A percentile compares a stretch with the other conserved stretches of the same genome.
Conservation (phyloP, 2,113 vertebrate species). For the Daubentonia madagascariensis region DNA sequence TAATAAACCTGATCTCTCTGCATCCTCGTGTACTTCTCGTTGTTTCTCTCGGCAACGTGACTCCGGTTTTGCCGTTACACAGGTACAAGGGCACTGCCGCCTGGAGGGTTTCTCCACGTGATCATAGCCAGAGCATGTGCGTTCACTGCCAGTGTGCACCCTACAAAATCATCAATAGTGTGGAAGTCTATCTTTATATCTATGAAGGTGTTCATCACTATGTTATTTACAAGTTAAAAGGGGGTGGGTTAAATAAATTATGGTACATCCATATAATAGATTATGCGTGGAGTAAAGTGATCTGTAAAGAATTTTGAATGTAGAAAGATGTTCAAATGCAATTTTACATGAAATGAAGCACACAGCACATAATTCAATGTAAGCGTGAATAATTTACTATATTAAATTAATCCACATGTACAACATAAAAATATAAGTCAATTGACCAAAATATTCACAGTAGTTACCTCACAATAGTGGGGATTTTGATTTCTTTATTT, state of each 20-base stretch:
- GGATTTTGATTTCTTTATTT: neutral
- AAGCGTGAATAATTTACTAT: neutral
- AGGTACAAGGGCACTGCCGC: rapidly evolving
- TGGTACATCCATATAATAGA: neutral
- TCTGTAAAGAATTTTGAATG: neutral
- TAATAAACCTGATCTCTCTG: too few species aligned
- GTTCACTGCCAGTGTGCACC: neutral
- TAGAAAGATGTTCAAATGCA: neutral
- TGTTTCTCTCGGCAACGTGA: too few species aligned
- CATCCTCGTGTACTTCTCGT: too few species aligned
- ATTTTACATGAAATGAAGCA: neutral
- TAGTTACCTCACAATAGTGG: neutral
- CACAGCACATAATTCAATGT: neutral
- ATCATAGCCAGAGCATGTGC: rapidly evolving
- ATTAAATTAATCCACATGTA: neutral
- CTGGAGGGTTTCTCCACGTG: neutral
- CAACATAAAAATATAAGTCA: neutral
- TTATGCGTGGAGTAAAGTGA: neutral
- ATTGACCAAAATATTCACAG: neutral
- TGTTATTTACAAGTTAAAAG: neutral
- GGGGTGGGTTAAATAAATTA: neutral
- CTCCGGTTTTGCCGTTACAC: too few species aligned
- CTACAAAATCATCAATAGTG: neutral
- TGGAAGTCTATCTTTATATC: neutral
- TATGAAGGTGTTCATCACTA: neutral